phyloP scores from a whole-genome alignment of 2,888 invertebrate genomes.

The Drosophila paranaensis region DNA sequence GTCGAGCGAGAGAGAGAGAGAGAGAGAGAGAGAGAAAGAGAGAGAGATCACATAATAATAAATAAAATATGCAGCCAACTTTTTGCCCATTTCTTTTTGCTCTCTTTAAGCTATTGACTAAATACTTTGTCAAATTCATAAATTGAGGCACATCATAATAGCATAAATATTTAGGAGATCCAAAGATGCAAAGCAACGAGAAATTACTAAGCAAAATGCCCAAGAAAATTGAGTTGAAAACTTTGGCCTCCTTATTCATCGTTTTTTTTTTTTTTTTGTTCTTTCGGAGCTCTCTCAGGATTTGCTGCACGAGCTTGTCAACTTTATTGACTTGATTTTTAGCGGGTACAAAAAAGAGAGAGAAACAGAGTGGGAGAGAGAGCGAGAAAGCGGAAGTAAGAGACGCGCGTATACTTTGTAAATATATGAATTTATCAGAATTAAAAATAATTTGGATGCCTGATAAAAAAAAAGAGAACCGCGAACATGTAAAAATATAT shows the following conservation, averaged over 20 bases:
- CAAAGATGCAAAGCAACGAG: conserved; percentile 31
- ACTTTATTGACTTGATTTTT: conserved; percentile 69
- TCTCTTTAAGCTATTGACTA: conserved; percentile 72
- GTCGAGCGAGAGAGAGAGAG: conserved; percentile 1
- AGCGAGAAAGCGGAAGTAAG: neutral
- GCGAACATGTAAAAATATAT: neutral
- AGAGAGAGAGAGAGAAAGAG: neutral
- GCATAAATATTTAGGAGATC: conserved; percentile 73
- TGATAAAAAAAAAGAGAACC: neutral
- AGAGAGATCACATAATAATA: conserved; percentile 41
- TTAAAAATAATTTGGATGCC: neutral
- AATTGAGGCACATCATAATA: conserved; percentile 70
- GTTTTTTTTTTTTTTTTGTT: conserved; percentile 13
- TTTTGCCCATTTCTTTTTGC: conserved; percentile 26
- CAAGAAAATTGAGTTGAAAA: conserved; percentile 70
- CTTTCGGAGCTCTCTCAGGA: neutral
- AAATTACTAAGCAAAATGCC: conserved; percentile 52
- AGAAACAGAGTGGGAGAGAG: neutral
- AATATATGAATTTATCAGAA: neutral
- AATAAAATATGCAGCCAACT: conserved; percentile 67
- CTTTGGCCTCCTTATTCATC: conserved; percentile 35
- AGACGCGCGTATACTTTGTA: neutral
- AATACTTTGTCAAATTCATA: conserved; percentile 79
- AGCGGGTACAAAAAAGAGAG: conserved; percentile 38
- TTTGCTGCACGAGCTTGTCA: conserved; percentile 22